Evolutionary conservation across 2,797 vertebrate species (phyloP).

Genomic region (Taenioides sp.): DNA sequence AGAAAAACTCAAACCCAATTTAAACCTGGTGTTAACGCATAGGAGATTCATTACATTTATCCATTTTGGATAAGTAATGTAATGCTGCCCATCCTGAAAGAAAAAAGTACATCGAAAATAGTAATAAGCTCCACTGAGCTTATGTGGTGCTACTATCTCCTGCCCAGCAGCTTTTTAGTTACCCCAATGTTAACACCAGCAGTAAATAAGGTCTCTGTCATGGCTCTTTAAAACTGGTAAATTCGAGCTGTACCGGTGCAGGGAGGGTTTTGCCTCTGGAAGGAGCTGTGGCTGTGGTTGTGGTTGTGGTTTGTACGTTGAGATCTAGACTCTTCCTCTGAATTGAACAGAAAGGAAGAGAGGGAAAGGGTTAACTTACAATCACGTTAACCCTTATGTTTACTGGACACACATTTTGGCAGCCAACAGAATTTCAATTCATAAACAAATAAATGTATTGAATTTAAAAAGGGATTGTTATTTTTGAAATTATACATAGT

Average conservation of each 20-base stretch:
- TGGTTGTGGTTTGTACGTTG: slow-evolving; percentile 82
- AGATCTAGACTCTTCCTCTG: slow-evolving; percentile 96
- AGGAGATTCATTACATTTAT: background rate
- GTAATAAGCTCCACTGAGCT: background rate
- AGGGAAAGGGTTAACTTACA: slow-evolving; percentile 60
- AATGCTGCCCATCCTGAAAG: background rate
- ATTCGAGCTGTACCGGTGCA: slow-evolving; percentile 86
- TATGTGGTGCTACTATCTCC: background rate
- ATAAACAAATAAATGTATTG: background rate
- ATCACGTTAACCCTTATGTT: slow-evolving; percentile 39
- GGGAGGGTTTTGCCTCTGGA: slow-evolving; percentile 97
- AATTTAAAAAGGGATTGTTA: background rate
- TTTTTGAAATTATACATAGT: background rate
- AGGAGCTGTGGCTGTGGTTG: slow-evolving; percentile 83
- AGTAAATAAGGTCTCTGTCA: slow-evolving; percentile 46
- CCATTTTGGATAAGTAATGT: background rate
- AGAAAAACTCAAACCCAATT: slow-evolving; percentile 26
- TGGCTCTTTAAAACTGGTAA: slow-evolving; percentile 73
- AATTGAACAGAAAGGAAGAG: slow-evolving; percentile 72
- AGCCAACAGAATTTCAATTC: background rate
- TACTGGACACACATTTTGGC: slow-evolving; percentile 26
- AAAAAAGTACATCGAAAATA: background rate
- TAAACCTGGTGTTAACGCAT: slow-evolving; percentile 55
- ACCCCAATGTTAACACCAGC: slow-evolving; percentile 48
- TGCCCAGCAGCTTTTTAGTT: background rate